Conservation (phyloP, 2,797 vertebrate genomes). For the Eulemur rubriventer region DNA sequence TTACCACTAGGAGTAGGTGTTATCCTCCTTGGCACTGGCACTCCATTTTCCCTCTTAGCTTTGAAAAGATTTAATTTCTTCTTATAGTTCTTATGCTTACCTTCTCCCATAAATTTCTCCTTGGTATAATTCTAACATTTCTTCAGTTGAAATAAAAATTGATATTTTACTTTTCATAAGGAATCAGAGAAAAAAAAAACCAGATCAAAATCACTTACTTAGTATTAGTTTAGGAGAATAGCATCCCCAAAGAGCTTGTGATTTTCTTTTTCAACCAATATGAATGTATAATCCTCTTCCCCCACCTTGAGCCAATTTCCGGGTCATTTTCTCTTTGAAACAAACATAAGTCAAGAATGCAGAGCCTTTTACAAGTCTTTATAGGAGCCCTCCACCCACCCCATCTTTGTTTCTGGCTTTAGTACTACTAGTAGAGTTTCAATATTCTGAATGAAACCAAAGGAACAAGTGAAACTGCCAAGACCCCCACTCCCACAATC, state of each 20-base stretch:
- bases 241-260: not conserved
- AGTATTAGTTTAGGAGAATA: not conserved
- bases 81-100: slow-evolving; percentile 41
- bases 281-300: not conserved
- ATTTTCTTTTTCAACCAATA: not conserved
- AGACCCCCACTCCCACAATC: not conserved
- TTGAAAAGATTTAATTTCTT: slow-evolving; percentile 75
- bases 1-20: slow-evolving; percentile 30
- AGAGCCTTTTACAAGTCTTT: not conserved
- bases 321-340: slow-evolving; percentile 2
- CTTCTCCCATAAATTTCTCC: slow-evolving; percentile 13
- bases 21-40: not conserved
- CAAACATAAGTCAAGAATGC: not conserved
- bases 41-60: not conserved
- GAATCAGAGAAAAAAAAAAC: not conserved
- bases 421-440: not conserved
- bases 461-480: not conserved
- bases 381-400: not conserved
- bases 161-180: slow-evolving; percentile 9
- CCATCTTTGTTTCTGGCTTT: not conserved
- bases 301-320: not conserved
- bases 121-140: slow-evolving; percentile 14
- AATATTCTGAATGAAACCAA: not conserved
- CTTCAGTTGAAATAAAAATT: slow-evolving; percentile 4
- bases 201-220: not conserved